Base-by-base conservation (phyloP, 1,140 invertebrate genomes). In the Helicoverpa armigera region DNA sequence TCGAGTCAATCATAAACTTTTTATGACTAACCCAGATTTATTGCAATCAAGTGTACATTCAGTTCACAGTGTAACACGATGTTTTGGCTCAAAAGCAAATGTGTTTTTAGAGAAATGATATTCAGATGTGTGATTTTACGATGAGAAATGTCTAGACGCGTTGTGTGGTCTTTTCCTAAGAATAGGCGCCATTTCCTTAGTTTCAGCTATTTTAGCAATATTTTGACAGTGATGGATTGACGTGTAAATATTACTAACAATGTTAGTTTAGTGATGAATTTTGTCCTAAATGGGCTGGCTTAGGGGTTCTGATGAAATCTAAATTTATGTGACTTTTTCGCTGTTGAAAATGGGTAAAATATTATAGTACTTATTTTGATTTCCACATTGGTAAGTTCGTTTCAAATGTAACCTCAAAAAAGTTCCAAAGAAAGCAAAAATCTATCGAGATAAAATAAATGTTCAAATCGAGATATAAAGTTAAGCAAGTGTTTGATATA, bases 401-500 rank as follows among this genome's bases (percentile, higher is more conserved):
- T 43, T 43, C 1, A 43, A 43, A 9, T 43, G 35, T 58, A 16
- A 11, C n/a, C 35, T 43, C 14, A 35, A 63, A 48, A 65, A 43
- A 11, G 11, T 35, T 65, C 35, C 35, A 7, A 58, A 23, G n/a
- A 18, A 58, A 63, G 60, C 60, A 63, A 63, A 63, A 63, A 35
- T 23, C 12, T 35, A 13, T 31, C 23, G 60, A 50, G 35, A 18
- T n/a, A 50, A 67, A 67, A 67, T 67, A 50, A 67, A 67, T 67
- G 13, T 67, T 13, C 31, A 67, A 48, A n/a, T 65, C 61, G 13
- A 16, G 35, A 48, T 48, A 35, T 50, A 5, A 16, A 43, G 14
- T 65, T 67, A 10, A 67, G 63, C 43, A 67, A 60, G 63, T 18
- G 12, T 67, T 67, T 67, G 35, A 18, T 50, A 67, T 67, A 67